Percentiles rank a stretch among this genome's conserved stretches.
phyloP scores from a whole-genome alignment of 2,113 vertebrate genomes.

The Semicossyphus pulcher region DNA sequence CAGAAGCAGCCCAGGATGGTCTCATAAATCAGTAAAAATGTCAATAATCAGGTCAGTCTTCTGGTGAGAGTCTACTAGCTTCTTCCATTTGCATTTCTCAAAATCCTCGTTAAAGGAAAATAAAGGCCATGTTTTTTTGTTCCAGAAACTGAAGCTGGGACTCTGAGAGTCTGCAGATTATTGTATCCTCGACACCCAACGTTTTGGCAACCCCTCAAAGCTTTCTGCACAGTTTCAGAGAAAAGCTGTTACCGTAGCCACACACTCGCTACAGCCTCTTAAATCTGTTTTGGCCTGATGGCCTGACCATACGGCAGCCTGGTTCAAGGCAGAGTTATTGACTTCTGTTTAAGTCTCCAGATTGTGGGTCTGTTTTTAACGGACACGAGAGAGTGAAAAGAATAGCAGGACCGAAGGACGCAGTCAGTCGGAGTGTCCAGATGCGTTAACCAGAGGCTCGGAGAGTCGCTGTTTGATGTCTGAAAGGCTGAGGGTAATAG shows the following conservation, averaged over 20 bases:
- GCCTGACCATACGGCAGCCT: constrained; percentile 42
- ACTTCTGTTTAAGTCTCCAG: constrained; percentile 23
- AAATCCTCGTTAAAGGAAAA: neutral
- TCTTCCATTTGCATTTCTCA: neutral
- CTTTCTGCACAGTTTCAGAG: constrained; percentile 12
- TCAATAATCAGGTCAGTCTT: neutral
- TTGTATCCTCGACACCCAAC: constrained; percentile 2
- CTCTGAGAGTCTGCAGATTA: constrained; percentile 16
- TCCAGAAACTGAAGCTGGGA: constrained; percentile 2
- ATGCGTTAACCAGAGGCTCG: constrained; percentile 60
- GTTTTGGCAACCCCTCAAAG: constrained; percentile 53
- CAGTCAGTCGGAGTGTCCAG: constrained; percentile 25
- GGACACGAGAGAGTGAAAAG: constrained; percentile 28
- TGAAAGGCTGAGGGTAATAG: constrained; percentile 32
- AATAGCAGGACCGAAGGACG: constrained; percentile 6
- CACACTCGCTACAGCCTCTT: constrained; percentile 26
- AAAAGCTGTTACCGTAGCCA: constrained; percentile 24
- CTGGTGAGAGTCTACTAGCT: neutral
- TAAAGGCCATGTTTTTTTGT: neutral
- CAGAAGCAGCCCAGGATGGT: neutral
- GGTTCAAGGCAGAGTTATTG: constrained; percentile 24
- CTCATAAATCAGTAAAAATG: constrained; percentile 5
- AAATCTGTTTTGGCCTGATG: constrained; percentile 44
- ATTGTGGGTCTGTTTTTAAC: constrained; percentile 12
- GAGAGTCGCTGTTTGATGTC: constrained; percentile 51